Conservation (phyloP, 2,797 vertebrate genomes). For the Craterocephalus amniculus region DNA sequence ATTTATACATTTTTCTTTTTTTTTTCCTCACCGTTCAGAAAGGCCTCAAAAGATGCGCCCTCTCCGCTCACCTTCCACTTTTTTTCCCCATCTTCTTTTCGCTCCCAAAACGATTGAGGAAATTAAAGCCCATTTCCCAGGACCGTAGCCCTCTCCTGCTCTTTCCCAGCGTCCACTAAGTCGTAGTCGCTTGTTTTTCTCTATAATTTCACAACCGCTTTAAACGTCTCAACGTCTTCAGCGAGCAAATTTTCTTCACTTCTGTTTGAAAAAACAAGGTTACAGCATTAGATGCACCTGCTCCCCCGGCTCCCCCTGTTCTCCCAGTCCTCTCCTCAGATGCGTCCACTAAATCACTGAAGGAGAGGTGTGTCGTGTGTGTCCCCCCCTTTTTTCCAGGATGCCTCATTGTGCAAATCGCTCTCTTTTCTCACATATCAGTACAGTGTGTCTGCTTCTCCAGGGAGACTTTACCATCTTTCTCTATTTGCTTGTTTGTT, state of each 20-base stretch:
- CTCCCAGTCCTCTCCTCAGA: constrained; percentile 39
- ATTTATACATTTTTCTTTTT: neutral
- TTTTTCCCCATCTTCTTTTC: constrained; percentile 32
- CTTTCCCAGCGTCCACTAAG: constrained; percentile 31
- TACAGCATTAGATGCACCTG: constrained; percentile 18
- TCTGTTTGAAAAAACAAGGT: constrained; percentile 9
- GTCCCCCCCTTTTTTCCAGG: constrained; percentile 57
- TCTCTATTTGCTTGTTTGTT: constrained; percentile 73
- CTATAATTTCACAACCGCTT: constrained; percentile 28
- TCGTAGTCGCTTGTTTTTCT: constrained; percentile 39
- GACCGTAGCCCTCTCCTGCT: constrained; percentile 44
- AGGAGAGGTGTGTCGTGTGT: constrained; percentile 24
- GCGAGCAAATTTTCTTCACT: constrained; percentile 9
- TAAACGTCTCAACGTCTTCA: neutral
- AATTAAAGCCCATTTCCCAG: constrained; percentile 65
- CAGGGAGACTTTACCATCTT: constrained; percentile 60
- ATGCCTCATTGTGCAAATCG: constrained; percentile 58
- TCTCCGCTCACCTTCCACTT: constrained; percentile 38
- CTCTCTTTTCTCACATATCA: constrained; percentile 63
- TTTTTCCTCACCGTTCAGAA: constrained; percentile 16
- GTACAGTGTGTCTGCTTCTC: constrained; percentile 46
- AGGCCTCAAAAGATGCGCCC: constrained; percentile 43
- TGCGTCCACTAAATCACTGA: constrained; percentile 55
- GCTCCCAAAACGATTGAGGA: constrained; percentile 60
- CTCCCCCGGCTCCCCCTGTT: constrained; percentile 16